Evolutionary conservation across 2,797 vertebrate genomes (phyloP).

Genomic region (Anisognathus igniventris): DNA sequence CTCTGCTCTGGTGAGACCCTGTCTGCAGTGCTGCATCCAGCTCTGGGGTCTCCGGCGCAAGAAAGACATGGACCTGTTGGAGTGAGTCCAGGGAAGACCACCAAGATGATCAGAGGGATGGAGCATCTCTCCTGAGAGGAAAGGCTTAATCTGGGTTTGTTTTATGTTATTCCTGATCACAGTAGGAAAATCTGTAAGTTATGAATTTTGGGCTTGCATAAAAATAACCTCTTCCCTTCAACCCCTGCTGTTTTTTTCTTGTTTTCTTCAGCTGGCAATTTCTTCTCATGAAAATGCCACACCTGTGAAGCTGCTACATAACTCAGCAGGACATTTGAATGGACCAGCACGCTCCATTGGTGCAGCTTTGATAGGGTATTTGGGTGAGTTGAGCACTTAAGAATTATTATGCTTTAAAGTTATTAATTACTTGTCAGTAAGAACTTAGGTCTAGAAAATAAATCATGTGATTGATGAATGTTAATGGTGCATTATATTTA

Average conservation of each 20-base stretch:
- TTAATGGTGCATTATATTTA: neutral
- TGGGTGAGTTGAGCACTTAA: constrained; percentile 78
- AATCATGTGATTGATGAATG: neutral
- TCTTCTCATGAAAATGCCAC: constrained; percentile 98
- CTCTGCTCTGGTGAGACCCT: neutral
- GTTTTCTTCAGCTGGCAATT: constrained; percentile 82
- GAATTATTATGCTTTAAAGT: neutral
- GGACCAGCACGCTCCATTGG: constrained; percentile 91
- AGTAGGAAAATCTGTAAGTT: neutral
- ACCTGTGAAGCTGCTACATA: constrained; percentile 92
- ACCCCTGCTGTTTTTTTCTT: neutral
- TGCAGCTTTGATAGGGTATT: constrained; percentile 92
- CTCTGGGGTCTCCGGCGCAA: too few species aligned
- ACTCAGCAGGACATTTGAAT: constrained; percentile 93
- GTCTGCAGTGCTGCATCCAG: neutral
- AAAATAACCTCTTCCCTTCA: neutral
- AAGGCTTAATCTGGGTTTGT: neutral
- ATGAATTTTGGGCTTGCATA: neutral
- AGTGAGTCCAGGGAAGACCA: neutral
- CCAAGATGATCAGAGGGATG: neutral
- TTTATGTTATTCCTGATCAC: neutral
- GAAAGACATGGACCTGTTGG: neutral
- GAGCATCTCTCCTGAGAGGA: neutral
- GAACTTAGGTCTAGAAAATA: neutral
- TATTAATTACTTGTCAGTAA: neutral